Evolutionary conservation across 2,888 invertebrate species (phyloP).

Genomic region (Amphipoea oculea): DNA sequence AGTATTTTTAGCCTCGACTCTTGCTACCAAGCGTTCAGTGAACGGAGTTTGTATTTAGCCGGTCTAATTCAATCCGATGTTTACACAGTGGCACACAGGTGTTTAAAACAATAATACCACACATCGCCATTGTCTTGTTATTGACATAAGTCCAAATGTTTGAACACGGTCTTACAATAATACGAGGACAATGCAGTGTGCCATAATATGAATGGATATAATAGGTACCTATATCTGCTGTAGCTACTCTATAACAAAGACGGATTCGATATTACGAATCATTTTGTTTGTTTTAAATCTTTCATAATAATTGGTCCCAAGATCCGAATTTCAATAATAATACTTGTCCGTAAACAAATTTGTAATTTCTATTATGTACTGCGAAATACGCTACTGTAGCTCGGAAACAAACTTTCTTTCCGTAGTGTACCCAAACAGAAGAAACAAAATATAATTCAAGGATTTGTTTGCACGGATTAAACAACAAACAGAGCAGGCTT

Average conservation of each 20-base stretch:
- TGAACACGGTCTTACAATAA: slow-evolving; percentile 38
- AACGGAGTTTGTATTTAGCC: slow-evolving; percentile 5
- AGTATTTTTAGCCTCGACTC: background rate
- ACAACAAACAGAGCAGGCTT: slow-evolving; percentile 64
- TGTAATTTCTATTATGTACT: background rate
- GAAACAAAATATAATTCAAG: slow-evolving; percentile 43
- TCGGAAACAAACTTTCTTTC: slow-evolving; percentile 3
- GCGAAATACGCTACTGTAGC: background rate
- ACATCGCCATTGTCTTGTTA: slow-evolving; percentile 43
- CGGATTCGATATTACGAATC: background rate
- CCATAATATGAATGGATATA: slow-evolving; percentile 3
- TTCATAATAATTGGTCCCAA: background rate
- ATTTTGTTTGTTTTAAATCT: background rate
- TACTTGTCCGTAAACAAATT: background rate
- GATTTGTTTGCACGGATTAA: slow-evolving; percentile 55
- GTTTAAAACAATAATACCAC: slow-evolving; percentile 47
- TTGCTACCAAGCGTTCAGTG: background rate
- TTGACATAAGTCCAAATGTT: slow-evolving; percentile 49
- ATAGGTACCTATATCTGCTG: background rate
- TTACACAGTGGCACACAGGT: slow-evolving; percentile 33
- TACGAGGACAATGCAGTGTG: slow-evolving; percentile 34
- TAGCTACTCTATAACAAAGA: background rate
- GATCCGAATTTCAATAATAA: background rate
- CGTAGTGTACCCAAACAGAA: slow-evolving; percentile 2
- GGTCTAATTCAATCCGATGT: slow-evolving; percentile 25